Evolutionary conservation across 2,888 invertebrate genomes (phyloP), one percentile per base, ranked within the genome.

Genomic region (Parthenolecanium corni): DNA sequence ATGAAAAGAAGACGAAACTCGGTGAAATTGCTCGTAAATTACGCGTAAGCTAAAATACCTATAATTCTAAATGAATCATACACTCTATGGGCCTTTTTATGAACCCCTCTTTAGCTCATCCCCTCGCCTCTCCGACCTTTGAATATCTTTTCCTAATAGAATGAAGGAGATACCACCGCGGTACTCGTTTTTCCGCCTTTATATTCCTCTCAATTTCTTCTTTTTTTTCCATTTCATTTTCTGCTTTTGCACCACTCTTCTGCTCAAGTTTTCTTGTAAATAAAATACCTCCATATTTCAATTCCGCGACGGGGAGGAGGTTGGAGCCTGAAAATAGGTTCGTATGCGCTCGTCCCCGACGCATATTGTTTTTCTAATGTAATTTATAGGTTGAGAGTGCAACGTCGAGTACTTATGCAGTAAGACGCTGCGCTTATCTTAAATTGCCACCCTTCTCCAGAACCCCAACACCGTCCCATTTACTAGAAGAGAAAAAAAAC

Each of bases 341-440:
- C 54, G 54, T 54, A 54, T 42, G 54, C 31, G 31, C 31, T 54
- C 24, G 24, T 42, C 42, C n/a, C 42, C 42, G 52, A 44, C 57
- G 57, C 57, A 57, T 57, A 57, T 57, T 57, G 57, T 57, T 57
- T 57, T 44, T 57, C 44, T 57, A 57, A 57, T 57, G 57, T 57
- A 57, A 57, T 57, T 57, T 57, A 57, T 57, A 44, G 57, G 42
- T 57, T 31, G 31, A 31, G 44, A 57, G 57, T 57, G 57, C 57
- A 57, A 57, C 46, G 46, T 44, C 44, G 18, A n/a, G 46, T 57
- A 57, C 57, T 57, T 57, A 57, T 57, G 57, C 57, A 57, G 57
- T 57, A 57, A 57, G 57, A 57, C 57, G 57, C 57, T 46, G 57
- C 57, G 57, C 57, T 57, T 57, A 57, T 57, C 57, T 57, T 42